Conservation (phyloP, 2,113 vertebrate species). For the Microtus montanus region DNA sequence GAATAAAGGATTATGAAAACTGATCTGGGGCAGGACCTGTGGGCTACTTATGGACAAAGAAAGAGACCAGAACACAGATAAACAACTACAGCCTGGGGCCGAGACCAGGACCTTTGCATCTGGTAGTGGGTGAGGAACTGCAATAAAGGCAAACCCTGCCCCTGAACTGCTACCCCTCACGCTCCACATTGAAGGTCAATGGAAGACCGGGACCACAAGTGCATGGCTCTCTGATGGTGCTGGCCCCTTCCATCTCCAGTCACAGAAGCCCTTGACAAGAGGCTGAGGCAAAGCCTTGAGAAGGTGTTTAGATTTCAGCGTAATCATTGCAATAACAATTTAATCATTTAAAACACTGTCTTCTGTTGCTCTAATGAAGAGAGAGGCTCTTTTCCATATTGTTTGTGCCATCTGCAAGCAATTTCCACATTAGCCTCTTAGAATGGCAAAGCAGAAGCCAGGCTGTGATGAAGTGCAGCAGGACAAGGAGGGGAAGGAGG, state of each 20-base stretch:
- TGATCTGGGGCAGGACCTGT: background rate
- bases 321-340: constrained; percentile 56
- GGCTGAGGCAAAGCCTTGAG: background rate
- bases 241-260: accelerated
- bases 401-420: constrained; percentile 78
- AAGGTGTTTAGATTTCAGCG: constrained; percentile 44
- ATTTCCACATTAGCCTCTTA: constrained; percentile 60
- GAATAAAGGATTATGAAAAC: background rate
- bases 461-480: background rate
- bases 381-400: constrained; percentile 81
- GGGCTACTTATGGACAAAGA: background rate
- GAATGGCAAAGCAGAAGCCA: constrained; percentile 40
- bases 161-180: background rate
- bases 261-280: constrained; percentile 4
- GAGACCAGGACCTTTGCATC: background rate
- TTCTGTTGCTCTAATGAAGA: constrained; percentile 71
- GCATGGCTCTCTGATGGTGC: background rate
- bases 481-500: background rate
- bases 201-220: background rate
- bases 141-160: background rate
- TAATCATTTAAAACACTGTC: constrained; percentile 76
- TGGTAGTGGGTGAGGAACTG: background rate
- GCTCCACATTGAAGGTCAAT: background rate
- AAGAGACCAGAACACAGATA: background rate
- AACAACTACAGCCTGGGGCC: too few relatives aligned